phyloP scores from a whole-genome alignment of 2,113 vertebrate species.

The Cyprinodon tularosa region DNA sequence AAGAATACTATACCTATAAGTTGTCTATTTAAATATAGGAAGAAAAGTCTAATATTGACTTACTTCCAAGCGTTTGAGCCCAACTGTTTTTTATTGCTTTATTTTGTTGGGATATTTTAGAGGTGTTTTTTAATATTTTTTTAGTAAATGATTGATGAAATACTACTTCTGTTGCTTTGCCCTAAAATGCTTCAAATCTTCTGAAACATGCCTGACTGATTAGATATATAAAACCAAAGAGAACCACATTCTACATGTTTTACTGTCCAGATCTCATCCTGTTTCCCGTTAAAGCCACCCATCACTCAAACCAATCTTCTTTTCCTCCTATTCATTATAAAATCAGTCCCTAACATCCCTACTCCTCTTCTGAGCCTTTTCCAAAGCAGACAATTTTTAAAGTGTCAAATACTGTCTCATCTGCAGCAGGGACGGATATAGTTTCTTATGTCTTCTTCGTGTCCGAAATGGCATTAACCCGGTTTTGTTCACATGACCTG shows the following conservation, averaged over 20 bases:
- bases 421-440: slow-evolving; percentile 44
- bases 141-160: background rate
- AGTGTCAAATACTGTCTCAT: slow-evolving; percentile 56
- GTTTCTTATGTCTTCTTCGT: slow-evolving; percentile 41
- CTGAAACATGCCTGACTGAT: background rate
- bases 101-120: background rate
- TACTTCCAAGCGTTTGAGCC: too few relatives aligned
- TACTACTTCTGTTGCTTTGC: background rate
- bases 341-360: slow-evolving; percentile 9
- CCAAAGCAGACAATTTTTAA: slow-evolving; percentile 62
- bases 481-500: slow-evolving; percentile 39
- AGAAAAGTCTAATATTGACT: too few relatives aligned
- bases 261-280: slow-evolving; percentile 9
- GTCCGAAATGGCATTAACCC: slow-evolving; percentile 49
- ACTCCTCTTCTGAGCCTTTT: slow-evolving; percentile 21
- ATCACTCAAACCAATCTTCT: slow-evolving; percentile 48
- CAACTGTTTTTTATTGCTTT: too few relatives aligned
- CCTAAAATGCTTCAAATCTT: background rate
- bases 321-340: slow-evolving; percentile 33
- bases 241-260: background rate
- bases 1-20: background rate
- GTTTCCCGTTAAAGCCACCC: slow-evolving; percentile 1
- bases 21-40: background rate
- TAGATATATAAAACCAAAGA: slow-evolving; percentile 16
- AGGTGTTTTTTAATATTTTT: too few relatives aligned